phyloP scores from a whole-genome alignment of 2,888 invertebrate species.

The Halocaridina rubra region DNA sequence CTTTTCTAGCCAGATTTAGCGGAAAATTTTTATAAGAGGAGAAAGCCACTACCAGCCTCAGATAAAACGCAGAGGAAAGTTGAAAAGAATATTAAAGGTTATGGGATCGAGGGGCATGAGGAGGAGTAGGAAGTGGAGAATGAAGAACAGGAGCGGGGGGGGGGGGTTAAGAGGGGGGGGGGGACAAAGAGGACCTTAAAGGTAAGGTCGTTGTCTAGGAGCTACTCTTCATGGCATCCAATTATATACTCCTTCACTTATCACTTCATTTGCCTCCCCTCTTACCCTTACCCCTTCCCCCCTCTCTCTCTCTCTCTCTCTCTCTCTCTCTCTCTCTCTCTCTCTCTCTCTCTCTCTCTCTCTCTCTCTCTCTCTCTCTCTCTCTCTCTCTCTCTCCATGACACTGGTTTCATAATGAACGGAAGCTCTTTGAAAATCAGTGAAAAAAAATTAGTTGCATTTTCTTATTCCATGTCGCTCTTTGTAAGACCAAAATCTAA shows the following conservation, averaged over 20 bases:
- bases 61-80: background rate
- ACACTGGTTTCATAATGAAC: too few species aligned
- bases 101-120: background rate
- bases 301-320: background rate
- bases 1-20: too few species aligned
- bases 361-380: background rate
- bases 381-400: background rate
- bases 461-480: background rate
- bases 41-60: too few species aligned
- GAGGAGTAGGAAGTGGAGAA: background rate
- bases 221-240: background rate
- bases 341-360: background rate
- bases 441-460: too few species aligned
- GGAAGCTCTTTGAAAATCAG: too few species aligned
- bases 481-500: too few species aligned
- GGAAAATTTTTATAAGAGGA: too few species aligned
- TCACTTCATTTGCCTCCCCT: background rate
- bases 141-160: background rate
- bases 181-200: background rate
- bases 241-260: background rate
- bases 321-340: constrained; percentile 11
- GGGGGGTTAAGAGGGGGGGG: background rate
- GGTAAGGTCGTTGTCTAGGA: background rate
- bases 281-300: background rate
- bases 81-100: background rate